A percentile compares a stretch with the other conserved stretches of the same genome.
These are phyloP conservation scores for Psettodes erumei DNA, from an alignment of 2,113 vertebrate species.

Conservation along the genomic window DNA sequence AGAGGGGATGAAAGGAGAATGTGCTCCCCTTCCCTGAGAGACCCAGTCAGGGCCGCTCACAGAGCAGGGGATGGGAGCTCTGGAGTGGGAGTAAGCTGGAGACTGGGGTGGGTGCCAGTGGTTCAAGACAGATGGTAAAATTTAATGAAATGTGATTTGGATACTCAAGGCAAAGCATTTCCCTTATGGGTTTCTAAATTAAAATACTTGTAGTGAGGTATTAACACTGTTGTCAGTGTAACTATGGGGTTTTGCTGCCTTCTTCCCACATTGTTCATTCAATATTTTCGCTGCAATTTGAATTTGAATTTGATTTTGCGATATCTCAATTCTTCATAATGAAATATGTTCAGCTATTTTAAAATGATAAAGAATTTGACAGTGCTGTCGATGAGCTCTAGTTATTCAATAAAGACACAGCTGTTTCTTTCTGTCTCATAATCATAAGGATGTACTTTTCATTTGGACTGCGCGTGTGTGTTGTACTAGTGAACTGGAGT, in stretches of 20 bases:
- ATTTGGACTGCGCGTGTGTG: constrained; percentile 5
- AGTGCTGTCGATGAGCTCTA: constrained; percentile 9
- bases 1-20: constrained; percentile 87
- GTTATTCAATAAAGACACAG: constrained; percentile 14
- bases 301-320: constrained; percentile 27
- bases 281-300: constrained; percentile 5
- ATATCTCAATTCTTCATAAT: constrained; percentile 19
- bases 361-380: background rate
- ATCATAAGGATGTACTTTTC: background rate
- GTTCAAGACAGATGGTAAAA: constrained; percentile 66
- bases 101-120: constrained; percentile 50
- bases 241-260: constrained; percentile 2
- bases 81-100: constrained; percentile 43
- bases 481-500: background rate
- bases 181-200: constrained; percentile 55
- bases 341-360: background rate
- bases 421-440: constrained; percentile 14
- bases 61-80: constrained; percentile 57
- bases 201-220: constrained; percentile 53
- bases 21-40: constrained; percentile 80
- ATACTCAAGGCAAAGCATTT: constrained; percentile 60
- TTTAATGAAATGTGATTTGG: constrained; percentile 70
- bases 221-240: constrained; percentile 41
- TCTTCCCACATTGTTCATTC: background rate
- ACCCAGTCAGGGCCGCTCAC: constrained; percentile 74